Base-by-base conservation (phyloP, 2,888 invertebrate genomes). In the Tricholauxania praeusta region DNA sequence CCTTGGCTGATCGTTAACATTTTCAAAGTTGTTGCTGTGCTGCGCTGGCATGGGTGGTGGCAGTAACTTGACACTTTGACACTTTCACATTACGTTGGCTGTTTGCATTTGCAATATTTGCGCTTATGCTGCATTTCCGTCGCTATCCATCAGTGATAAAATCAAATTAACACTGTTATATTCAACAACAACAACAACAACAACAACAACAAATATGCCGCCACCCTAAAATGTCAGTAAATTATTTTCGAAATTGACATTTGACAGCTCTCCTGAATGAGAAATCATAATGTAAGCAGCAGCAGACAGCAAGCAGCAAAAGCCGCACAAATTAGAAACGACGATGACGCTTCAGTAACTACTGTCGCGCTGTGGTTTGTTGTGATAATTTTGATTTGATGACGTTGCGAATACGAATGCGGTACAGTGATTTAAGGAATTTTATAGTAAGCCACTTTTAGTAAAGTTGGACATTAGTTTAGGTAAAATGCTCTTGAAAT, bases 191-290 rank as follows among this genome's bases (percentile, higher is more conserved):
- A 28, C 28, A 39, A 39, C 39, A 39, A 7, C 10, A 28, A 28
- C 28, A 10, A 22, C n/a, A 12, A 22, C 57, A 57, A 55, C 57
- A 57, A 28, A 63, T 4, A 10, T 17, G 19, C n/a, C 3, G 28
- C 57, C 57, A 4, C 64, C 51, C n/a, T 51, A 51, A 28, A 28
- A 22, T 51, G 65, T 66, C 19, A 53, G 65, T 66, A 52, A 66
- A 66, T 66, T 66, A 66, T 66, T 66, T 39, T 66, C 6, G 17
- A 51, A 52, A 66, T 66, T 66, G 65, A 66, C 65, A 66, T 32
- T 53, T 66, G 65, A 66, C 65, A 66, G 53, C 53, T 32, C 39
- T 39, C n/a, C n/a, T 53, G 53, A 53, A 66, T 28, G 52, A 28
- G 32, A 66, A 66, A 66, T 66, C 65, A 66, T 53, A 66, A 28